phyloP scores from a whole-genome alignment of 2,113 vertebrate species.

The Brachypteracias leptosomus region DNA sequence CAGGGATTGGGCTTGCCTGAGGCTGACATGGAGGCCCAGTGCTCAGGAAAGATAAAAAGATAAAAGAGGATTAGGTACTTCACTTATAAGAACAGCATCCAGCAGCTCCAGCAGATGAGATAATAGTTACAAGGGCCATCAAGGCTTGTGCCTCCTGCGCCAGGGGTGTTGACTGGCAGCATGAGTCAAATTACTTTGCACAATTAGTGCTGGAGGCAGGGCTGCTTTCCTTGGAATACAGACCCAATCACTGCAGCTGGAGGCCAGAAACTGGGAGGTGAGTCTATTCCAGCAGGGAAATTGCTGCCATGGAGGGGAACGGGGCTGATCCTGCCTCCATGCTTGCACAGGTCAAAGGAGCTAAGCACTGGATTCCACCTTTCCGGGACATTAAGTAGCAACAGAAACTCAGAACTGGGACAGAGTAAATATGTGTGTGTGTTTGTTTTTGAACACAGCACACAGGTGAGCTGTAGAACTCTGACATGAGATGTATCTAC shows the following conservation, averaged over 20 bases:
- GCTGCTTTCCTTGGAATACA: not conserved
- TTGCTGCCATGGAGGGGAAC: not conserved
- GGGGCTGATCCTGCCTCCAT: not conserved
- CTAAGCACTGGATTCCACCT: not conserved
- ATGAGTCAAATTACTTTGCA: not conserved
- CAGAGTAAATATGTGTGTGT: not conserved
- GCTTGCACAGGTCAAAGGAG: not conserved
- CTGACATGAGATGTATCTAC: not conserved
- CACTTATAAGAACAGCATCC: slow-evolving; percentile 28
- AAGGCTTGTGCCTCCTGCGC: not conserved
- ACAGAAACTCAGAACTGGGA: not conserved
- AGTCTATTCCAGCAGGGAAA: not conserved
- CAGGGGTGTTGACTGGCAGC: not conserved
- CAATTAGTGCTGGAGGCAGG: slow-evolving; percentile 10
- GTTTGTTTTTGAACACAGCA: not conserved
- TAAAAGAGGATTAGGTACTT: slow-evolving; percentile 43
- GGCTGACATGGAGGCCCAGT: not conserved
- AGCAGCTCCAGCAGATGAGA: slow-evolving; percentile 5
- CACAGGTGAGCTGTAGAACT: not conserved
- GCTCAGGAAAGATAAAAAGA: slow-evolving; percentile 24
- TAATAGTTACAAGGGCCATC: not conserved
- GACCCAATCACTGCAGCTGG: not conserved
- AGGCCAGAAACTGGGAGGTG: not conserved
- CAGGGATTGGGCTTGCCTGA: not conserved
- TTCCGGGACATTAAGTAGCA: not conserved